Evolutionary conservation across 2,888 invertebrate species (phyloP), one percentile per base, ranked within the genome.

Genomic region (Trissolcus brochymenae): DNA sequence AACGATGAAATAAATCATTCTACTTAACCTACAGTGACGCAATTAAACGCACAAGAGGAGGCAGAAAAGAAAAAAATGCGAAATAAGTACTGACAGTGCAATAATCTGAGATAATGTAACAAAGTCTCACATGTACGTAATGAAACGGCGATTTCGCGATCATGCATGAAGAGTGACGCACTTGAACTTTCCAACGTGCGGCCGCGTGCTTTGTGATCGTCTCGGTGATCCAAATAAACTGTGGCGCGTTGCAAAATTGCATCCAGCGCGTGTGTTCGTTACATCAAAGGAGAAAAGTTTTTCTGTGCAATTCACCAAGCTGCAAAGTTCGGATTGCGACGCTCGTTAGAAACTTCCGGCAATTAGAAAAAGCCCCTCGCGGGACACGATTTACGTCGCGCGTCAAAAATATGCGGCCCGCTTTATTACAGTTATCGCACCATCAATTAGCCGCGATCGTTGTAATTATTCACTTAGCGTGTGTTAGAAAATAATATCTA

Each of bases 341-440:
- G 71, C 65, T 73, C 67, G 76, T 79, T 77, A 78, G 76, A 66
- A 53, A 73, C 75, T 81, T 82, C 81, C 82, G 81, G 76, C 62
- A 65, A 80, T 82, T 76, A 77, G 72, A 56, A 62, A 61, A 79
- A 65, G 74, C 61, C 54, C 50, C 29, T n/a, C 35, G 41, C 59
- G 66, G 25, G 25, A 35, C 35, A 35, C 60, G 61, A 73, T 73
- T 65, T 67, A 73, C 68, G 62, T 71, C 56, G 66, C 61, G 70
- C 61, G 70, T 57, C 50, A 59, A 70, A 73, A 70, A 35, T 29
- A 29, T 65, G 14, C 46, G 68, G 59, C 64, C 57, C 51, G 25
- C 61, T 65, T 70, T 78, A 74, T 70, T 62, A 70, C 40, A 11
- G 68, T 61, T 65, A 68, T 65, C 61, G 46, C 49, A 35, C 65